Percentiles rank a stretch among this genome's conserved stretches.
These are phyloP conservation scores for Argopecten irradians DNA, from an alignment of 1,140 invertebrate species.

Conservation along the genomic window DNA sequence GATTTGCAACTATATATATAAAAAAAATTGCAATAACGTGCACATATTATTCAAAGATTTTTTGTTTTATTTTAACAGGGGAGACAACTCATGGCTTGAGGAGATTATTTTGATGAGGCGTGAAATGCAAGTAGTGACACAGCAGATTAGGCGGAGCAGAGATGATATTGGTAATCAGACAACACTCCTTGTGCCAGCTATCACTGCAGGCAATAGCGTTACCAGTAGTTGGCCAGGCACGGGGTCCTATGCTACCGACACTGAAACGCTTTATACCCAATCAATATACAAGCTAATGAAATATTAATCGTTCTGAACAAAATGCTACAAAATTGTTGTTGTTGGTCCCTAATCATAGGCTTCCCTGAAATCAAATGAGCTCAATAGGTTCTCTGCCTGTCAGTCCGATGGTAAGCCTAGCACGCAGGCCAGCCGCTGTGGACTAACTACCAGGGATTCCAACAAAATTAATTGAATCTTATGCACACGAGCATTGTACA, in stretches of 20 bases:
- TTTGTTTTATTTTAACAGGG: not conserved
- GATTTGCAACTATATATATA: no score
- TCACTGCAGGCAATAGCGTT: conserved; percentile 2
- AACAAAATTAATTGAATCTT: conserved; percentile 23
- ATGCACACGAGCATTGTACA: conserved; percentile 2
- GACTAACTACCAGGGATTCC: conserved; percentile 13
- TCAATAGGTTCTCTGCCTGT: conserved; percentile 16
- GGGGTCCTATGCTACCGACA: not conserved
- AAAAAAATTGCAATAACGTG: no score
- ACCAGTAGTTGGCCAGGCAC: not conserved
- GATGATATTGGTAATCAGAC: conserved; percentile 21
- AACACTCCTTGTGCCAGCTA: conserved; percentile 4
- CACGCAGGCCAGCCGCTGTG: not conserved
- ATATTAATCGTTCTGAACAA: conserved; percentile 23
- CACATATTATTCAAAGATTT: not conserved
- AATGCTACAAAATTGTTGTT: conserved; percentile 22
- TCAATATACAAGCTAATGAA: conserved; percentile 23
- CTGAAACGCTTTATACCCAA: conserved; percentile 16
- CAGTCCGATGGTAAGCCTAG: not conserved
- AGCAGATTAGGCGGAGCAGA: conserved; percentile 20
- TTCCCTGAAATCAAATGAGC: conserved; percentile 14
- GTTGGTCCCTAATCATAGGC: conserved; percentile 20
- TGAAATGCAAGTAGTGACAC: conserved; percentile 21
- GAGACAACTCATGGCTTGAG: not conserved
- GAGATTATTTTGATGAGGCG: conserved; percentile 15